Percentiles rank a stretch among this genome's conserved stretches.
Conservation (phyloP, 2,797 vertebrate genomes). For the Syngnathus acus region DNA sequence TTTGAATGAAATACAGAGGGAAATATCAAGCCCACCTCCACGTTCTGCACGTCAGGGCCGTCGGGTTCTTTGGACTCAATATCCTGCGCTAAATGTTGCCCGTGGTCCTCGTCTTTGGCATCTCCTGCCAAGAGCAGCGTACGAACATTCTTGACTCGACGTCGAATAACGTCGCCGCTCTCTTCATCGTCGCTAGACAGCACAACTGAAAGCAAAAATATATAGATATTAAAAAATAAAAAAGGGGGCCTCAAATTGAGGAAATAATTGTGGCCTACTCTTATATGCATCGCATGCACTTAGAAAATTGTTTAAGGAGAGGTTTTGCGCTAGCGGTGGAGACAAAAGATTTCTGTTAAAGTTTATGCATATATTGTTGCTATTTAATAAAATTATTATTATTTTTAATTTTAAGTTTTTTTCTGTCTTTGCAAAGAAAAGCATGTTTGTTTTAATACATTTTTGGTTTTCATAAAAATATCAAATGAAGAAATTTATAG, state of each 20-base stretch:
- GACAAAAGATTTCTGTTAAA: too few species aligned
- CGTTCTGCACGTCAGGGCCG: slow-evolving; percentile 9
- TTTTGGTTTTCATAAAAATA: too few species aligned
- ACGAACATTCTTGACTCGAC: not conserved
- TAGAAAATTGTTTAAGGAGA: too few species aligned
- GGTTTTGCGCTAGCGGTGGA: too few species aligned
- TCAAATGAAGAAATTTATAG: too few species aligned
- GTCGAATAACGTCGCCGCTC: slow-evolving; percentile 5
- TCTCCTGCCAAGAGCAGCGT: slow-evolving; percentile 33
- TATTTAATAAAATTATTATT: too few species aligned
- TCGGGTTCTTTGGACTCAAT: slow-evolving; percentile 1
- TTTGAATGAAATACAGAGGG: not conserved
- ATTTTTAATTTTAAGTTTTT: too few species aligned
- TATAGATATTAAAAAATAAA: not conserved
- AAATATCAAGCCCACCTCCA: slow-evolving; percentile 33
- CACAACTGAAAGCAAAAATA: slow-evolving; percentile 70
- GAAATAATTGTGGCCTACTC: too few species aligned
- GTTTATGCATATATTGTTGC: not conserved
- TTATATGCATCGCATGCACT: too few species aligned
- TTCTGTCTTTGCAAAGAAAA: not conserved
- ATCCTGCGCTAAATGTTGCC: slow-evolving; percentile 27
- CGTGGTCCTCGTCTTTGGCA: not conserved
- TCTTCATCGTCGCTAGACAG: slow-evolving; percentile 91
- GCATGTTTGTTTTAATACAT: not conserved
- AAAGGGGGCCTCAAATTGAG: not conserved